Evolutionary conservation across 2,113 vertebrate species (phyloP), one percentile per base, ranked within the genome.

Genomic region (Montifringilla adamsi): DNA sequence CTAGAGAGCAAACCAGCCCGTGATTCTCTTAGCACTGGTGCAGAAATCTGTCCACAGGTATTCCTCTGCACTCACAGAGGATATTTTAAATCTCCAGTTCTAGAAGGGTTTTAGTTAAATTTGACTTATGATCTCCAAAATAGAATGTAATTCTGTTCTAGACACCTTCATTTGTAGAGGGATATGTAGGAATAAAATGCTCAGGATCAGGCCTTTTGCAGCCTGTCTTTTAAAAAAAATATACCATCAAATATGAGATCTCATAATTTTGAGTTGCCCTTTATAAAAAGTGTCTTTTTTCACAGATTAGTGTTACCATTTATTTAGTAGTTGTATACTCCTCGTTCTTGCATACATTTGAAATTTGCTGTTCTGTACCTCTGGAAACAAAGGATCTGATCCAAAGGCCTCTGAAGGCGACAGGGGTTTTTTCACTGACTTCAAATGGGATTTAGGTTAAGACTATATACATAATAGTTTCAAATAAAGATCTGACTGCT

Each of bases 361-460:
- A 78, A 87, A 92, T 84, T 49, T 69, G 52, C 68, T 68, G 2
- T 87, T 87, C 80, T 2, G 1, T 73, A 68, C 56, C 37, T 59
- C 75, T 73, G 78, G 86, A 95, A 95, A 87, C 84, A 96, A 90
- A 95, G 86, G 92, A 74, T 85, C 63, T 85, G 80, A 94, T 95
- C 87, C 85, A 59, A 59, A 95, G 83, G 77, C 74, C 59, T 96
- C 47, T 58, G 59, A 93, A 94, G 77, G 77, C 18, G 0, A 37
- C 0, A 1, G 59, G 60, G 49, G 2, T 59, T 95, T 97, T 93
- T 87, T 90, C 52, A 22, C 47, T 2, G 3, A 56, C 76, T 96
- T 93, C 64, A 81, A 41, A 55, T 56, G 68, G 35, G 68, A 77
- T 93, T 94, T 78, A 56, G 52, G 72, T 94, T 84, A 87, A 82